Base-by-base conservation (phyloP, 1,140 invertebrate genomes). In the Drosophila ironensis region DNA sequence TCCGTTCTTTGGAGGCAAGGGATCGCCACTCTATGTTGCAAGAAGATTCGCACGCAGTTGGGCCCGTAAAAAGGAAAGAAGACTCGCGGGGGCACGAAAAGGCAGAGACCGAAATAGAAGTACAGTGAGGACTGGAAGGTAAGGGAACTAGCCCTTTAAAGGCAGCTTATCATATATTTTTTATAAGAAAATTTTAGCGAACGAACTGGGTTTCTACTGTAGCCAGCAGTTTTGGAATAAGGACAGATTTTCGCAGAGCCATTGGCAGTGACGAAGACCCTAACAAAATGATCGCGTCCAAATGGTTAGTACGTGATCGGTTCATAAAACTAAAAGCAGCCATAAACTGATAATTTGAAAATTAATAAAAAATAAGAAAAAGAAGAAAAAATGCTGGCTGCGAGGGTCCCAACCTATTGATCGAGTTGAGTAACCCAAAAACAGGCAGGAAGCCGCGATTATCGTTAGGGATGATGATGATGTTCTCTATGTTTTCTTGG, bases 341-440 rank as follows among this genome's bases (percentile, higher is more conserved):
- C 80, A 84, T 84, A 86, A 86, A 84, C 80, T 80, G 78, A 84
- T 84, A 86, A 84, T 84, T 78, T 86, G 80, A 82, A 74, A 78
- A 78, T 84, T 78, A 78, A 82, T 84, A 82, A 73, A 70, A 66
- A 73, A 76, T 8, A 20, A 33, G 33, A 8, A 8, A 14, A 12
- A 22, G 20, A 11, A 28, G 28, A 52, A 33, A 33, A 5, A 51
- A 25, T 45, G 35, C 52, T 57, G 53, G 41, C 40, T 51, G 28
- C 19, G 59, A 22, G 38, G 40, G 45, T 35, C 25, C 25, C 37
- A 5, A 40, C 19, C 54, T 50, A 69, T 33, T 69, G 53, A 76
- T 59, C 50, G 50, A 57, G 44, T 51, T 59, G 57, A 59, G 59
- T 63, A 24, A 41, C 59, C 54, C 17, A 37, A 63, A 61, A 54